Percentiles rank a stretch among this genome's conserved stretches.
These are phyloP conservation scores for Stichodactyla mertensii DNA, from an alignment of 64 coral and sea anemone genomes.

Conservation along the genomic window DNA sequence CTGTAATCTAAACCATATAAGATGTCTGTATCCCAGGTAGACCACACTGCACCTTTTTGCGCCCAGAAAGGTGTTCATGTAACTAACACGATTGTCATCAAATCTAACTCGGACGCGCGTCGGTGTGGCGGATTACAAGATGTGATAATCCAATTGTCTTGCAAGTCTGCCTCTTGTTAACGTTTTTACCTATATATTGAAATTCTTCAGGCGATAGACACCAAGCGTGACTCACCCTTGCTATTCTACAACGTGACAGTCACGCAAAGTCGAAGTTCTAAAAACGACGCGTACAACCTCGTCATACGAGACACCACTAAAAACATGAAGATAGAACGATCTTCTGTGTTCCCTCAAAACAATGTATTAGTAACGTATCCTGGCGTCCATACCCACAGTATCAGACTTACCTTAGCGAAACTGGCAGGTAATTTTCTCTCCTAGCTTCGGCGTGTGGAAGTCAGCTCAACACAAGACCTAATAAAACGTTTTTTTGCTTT, in stretches of 20 bases:
- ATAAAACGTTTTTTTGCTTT: background rate
- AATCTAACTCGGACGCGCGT: no score
- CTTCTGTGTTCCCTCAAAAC: slow-evolving; percentile 45
- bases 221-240: slow-evolving; percentile 48
- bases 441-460: background rate
- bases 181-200: background rate
- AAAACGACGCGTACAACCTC: slow-evolving; percentile 71
- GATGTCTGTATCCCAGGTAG: background rate
- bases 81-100: no score
- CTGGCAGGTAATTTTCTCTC: slow-evolving; percentile 45
- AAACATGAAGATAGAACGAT: slow-evolving; percentile 59
- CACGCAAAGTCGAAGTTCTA: slow-evolving; percentile 42
- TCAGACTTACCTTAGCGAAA: slow-evolving; percentile 31
- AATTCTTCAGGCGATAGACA: slow-evolving; percentile 2
- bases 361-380: slow-evolving; percentile 47
- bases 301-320: slow-evolving; percentile 54
- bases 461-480: no score
- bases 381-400: slow-evolving; percentile 31
- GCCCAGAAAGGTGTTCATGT: background rate
- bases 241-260: slow-evolving; percentile 80
- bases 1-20: background rate
- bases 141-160: background rate
- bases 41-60: background rate
- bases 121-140: no score
- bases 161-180: background rate